Base-by-base conservation (phyloP, 1,140 invertebrate genomes). In the Lucilia cuprina region DNA sequence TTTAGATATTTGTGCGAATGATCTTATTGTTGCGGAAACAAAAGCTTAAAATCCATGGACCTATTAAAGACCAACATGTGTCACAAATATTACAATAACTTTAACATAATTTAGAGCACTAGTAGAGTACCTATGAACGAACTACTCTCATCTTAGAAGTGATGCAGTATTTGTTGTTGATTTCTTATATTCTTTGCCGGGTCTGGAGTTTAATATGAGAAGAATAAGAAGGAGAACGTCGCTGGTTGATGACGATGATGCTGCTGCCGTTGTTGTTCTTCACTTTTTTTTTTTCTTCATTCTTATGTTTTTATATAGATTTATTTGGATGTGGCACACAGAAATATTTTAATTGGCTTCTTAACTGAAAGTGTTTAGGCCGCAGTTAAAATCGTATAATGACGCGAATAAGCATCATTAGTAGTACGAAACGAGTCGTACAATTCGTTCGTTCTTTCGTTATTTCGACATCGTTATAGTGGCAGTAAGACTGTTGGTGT, bases 321-420 rank as follows among this genome's bases (percentile, higher is more conserved):
- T 7, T 70, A 25, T 70, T 70, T 70, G 21, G 14, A 19, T 10
- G 78, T 74, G 25, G 83, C 74, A 77, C 49, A 50, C 83, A 88
- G 85, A 87, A 88, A 90, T 90, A 90, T 90, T 90, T 90, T 90
- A 90, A 90, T 90, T 90, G 89, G 89, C 89, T 90, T 90, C 90
- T 90, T 89, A 90, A 90, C 89, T 90, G 90, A 90, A 90, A 90
- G 89, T 90, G 89, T 90, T 90, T 90, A 90, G 89, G 89, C 89
- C 89, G 90, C 89, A 89, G 89, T 90, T 90, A 90, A 90, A 90
- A 90, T 90, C 89, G 89, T 87, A 84, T 74, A 88, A 86, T 82
- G 78, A 83, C 83, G 83, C 83, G 60, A 50, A 47, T 74, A 41
- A 41, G 75, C 83, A 78, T 50, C 78, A 75, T 50, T 82, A 75